phyloP scores from a whole-genome alignment of 2,113 vertebrate genomes.

The Ochotona curzoniae region DNA sequence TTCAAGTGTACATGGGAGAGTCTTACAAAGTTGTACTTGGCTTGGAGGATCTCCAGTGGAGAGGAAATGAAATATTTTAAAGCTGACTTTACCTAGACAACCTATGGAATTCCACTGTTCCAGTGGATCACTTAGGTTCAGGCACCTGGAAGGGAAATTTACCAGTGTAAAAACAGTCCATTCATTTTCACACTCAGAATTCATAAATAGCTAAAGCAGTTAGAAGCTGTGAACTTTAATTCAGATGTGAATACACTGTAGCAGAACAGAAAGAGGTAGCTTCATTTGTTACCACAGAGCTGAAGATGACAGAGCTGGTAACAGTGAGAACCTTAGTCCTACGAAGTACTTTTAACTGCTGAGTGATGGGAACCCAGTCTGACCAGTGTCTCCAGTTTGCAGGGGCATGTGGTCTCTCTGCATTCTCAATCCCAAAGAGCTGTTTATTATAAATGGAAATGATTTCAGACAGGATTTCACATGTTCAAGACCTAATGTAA shows the following conservation, averaged over 20 bases:
- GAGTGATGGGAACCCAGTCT: conserved; percentile 1
- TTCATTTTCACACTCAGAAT: neutral
- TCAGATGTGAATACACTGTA: neutral
- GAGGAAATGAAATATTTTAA: conserved; percentile 47
- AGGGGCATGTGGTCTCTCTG: neutral
- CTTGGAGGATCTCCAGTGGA: neutral
- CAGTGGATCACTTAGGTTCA: neutral
- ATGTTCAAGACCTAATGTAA: conserved; percentile 42
- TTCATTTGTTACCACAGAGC: neutral
- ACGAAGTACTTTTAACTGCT: conserved; percentile 7
- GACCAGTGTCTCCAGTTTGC: neutral
- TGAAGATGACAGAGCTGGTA: neutral
- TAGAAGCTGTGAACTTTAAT: conserved; percentile 28
- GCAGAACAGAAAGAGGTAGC: neutral
- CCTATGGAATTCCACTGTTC: neutral
- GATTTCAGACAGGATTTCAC: conserved; percentile 34
- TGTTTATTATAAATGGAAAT: conserved; percentile 31
- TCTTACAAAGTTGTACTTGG: conserved; percentile 30
- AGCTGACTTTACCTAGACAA: neutral
- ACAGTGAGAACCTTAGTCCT: conserved; percentile 33
- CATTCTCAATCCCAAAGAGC: conserved; percentile 36
- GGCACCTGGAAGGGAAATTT: conserved; percentile 7
- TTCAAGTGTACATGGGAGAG: neutral
- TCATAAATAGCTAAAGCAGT: neutral
- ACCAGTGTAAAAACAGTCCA: neutral